A percentile compares a stretch with the other conserved stretches of the same genome.
Evolutionary conservation across 2,113 vertebrate genomes (phyloP).

Genomic region (Microcebus ravelobensis): DNA sequence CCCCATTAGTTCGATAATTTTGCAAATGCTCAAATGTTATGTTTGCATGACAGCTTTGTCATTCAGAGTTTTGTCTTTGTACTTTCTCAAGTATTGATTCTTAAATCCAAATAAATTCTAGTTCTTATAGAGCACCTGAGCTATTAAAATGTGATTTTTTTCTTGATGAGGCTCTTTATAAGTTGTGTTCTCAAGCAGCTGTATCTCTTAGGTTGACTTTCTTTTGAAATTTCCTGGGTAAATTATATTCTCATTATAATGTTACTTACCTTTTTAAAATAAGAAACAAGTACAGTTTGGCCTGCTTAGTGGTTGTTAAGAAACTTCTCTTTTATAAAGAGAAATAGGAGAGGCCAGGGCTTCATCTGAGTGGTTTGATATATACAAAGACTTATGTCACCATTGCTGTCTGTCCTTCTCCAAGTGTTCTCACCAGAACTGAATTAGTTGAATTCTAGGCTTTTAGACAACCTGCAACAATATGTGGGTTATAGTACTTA

Average conservation of each 20-base stretch:
- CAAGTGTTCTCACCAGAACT: not conserved
- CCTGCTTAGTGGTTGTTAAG: not conserved
- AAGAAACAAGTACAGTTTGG: not conserved
- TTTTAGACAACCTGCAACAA: not conserved
- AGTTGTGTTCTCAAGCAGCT: constrained; percentile 4
- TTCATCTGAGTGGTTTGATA: not conserved
- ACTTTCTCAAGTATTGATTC: not conserved
- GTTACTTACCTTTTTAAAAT: constrained; percentile 16
- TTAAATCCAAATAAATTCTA: constrained; percentile 50
- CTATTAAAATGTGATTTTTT: constrained; percentile 36
- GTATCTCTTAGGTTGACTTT: not conserved
- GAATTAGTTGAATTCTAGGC: constrained; percentile 26
- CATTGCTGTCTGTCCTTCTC: not conserved
- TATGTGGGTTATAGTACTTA: constrained; percentile 12
- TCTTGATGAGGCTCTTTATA: not conserved
- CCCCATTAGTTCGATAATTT: not conserved
- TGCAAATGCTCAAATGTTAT: not conserved
- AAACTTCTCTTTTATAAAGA: not conserved
- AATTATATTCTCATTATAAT: constrained; percentile 35
- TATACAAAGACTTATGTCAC: not conserved
- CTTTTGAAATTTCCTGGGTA: not conserved
- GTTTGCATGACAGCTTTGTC: not conserved
- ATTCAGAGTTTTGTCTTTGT: constrained; percentile 7
- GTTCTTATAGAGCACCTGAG: not conserved
- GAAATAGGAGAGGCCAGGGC: not conserved